phyloP scores from a whole-genome alignment of 2,113 vertebrate species.

The Oophaga pumilio region DNA sequence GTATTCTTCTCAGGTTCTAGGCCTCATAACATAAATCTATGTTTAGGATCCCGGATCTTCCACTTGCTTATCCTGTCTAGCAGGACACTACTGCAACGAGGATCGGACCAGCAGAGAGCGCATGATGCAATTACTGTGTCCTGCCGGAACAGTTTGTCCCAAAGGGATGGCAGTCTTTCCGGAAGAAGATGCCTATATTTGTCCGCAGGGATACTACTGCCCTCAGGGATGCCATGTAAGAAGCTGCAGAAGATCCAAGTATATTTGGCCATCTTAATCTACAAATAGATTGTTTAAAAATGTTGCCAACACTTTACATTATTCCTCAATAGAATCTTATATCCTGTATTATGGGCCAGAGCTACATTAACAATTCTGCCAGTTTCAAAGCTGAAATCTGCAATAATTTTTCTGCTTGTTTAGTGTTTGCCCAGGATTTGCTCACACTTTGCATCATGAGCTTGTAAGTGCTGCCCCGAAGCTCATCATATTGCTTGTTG shows the following conservation, averaged over 20 bases:
- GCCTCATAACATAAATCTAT: rapidly evolving
- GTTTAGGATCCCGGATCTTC: slow-evolving; percentile 75
- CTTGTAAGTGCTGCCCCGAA: too few species aligned
- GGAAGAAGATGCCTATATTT: slow-evolving; percentile 73
- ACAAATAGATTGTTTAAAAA: not conserved
- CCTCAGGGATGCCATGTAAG: slow-evolving; percentile 78
- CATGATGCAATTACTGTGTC: slow-evolving; percentile 85
- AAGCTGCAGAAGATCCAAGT: slow-evolving; percentile 14
- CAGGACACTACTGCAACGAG: slow-evolving; percentile 82
- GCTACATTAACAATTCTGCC: too few species aligned
- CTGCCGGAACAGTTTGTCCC: slow-evolving; percentile 82
- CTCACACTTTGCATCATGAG: too few species aligned
- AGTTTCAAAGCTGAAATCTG: too few species aligned
- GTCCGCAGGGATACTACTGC: slow-evolving; percentile 85
- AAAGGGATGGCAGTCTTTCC: slow-evolving; percentile 77
- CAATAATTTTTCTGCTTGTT: too few species aligned
- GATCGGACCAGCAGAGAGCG: slow-evolving; percentile 79
- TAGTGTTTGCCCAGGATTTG: too few species aligned
- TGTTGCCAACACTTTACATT: not conserved
- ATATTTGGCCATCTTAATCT: not conserved
- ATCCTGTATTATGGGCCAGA: too few species aligned
- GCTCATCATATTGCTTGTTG: too few species aligned
- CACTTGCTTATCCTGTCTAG: slow-evolving; percentile 77
- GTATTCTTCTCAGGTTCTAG: not conserved
- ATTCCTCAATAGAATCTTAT: too few species aligned